phyloP scores from a whole-genome alignment of 2,113 vertebrate genomes.

The Dinomys branickii region DNA sequence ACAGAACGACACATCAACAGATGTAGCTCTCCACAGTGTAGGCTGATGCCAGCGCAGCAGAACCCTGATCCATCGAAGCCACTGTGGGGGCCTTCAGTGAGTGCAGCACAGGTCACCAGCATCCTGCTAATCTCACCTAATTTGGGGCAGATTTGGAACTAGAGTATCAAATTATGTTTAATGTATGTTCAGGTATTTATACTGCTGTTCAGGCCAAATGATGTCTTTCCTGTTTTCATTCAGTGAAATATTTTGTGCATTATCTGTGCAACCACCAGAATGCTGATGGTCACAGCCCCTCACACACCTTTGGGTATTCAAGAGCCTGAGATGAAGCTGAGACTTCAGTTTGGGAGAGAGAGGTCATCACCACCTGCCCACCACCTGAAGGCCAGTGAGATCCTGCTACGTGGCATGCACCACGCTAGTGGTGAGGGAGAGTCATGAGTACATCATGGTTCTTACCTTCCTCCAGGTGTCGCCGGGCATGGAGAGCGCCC shows the following conservation, averaged over 20 bases:
- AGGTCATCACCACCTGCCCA: not conserved
- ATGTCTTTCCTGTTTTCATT: not conserved
- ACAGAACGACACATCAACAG: not conserved
- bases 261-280: not conserved
- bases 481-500: too few species aligned
- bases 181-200: not conserved
- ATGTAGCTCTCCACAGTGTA: not conserved
- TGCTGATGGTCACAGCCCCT: not conserved
- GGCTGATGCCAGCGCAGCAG: not conserved
- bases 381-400: not conserved
- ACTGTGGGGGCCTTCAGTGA: not conserved
- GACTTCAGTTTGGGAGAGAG: not conserved
- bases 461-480: not conserved
- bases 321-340: not conserved
- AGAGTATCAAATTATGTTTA: not conserved
- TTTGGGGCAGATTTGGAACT: not conserved
- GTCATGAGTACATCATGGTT: not conserved
- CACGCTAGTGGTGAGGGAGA: not conserved
- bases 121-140: not conserved
- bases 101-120: not conserved
- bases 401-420: not conserved
- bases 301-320: not conserved
- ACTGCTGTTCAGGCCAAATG: not conserved
- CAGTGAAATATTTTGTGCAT: not conserved
- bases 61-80: not conserved